A percentile compares a stretch with the other conserved stretches of the same genome.
Evolutionary conservation across 2,888 invertebrate species (phyloP).

Genomic region (Xanthia icteritia): DNA sequence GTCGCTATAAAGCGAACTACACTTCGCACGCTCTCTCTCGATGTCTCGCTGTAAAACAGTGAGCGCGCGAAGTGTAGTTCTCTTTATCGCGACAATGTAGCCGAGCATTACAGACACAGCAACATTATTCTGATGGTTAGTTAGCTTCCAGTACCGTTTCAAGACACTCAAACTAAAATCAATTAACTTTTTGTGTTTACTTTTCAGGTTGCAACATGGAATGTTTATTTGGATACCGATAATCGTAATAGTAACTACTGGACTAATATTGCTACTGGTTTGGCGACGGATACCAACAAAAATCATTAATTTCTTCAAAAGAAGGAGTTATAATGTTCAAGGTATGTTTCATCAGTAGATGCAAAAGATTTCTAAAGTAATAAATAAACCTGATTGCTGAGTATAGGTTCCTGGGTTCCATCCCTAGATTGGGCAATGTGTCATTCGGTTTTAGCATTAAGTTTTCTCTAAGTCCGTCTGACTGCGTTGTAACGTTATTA

Average conservation of each 20-base stretch:
- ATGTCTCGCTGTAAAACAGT: too few species aligned
- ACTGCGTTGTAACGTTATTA: not conserved
- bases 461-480: not conserved
- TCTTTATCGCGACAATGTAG: too few species aligned
- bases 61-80: too few species aligned
- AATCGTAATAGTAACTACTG: conserved; percentile 4
- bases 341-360: conserved; percentile 49
- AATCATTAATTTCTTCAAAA: conserved; percentile 37
- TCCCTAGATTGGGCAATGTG: too few species aligned
- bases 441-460: not conserved
- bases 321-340: conserved; percentile 55
- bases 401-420: not conserved
- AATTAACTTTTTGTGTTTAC: not conserved
- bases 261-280: conserved; percentile 31
- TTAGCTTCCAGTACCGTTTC: not conserved
- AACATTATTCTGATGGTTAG: not conserved
- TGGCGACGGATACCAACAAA: conserved; percentile 33
- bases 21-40: too few species aligned
- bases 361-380: not conserved
- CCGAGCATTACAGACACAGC: not conserved
- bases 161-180: not conserved
- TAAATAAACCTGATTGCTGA: not conserved
- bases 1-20: too few species aligned
- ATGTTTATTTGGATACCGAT: conserved; percentile 31
- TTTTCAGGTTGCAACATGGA: conserved; percentile 30